These are phyloP conservation scores for Ptychadena robeensis DNA, from an alignment of 2,797 vertebrate genomes.

Conservation along the genomic window DNA sequence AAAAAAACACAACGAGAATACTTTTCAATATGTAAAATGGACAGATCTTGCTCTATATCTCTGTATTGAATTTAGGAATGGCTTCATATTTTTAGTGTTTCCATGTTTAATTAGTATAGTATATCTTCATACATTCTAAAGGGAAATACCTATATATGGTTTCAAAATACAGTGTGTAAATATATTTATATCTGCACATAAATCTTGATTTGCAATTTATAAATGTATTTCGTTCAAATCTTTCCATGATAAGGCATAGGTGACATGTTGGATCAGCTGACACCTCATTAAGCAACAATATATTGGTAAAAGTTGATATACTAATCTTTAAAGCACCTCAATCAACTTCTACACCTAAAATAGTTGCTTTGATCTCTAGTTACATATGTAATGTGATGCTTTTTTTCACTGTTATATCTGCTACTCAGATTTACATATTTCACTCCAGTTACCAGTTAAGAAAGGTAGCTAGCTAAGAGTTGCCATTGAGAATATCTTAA, in stretches of 20 bases:
- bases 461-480: background rate
- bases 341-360: conserved; percentile 32
- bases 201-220: background rate
- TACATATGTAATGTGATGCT: conserved; percentile 28
- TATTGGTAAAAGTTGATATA: conserved; percentile 29
- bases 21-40: conserved; percentile 24
- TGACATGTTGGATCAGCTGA: conserved; percentile 19
- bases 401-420: conserved; percentile 8
- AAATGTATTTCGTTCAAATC: background rate
- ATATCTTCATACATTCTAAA: background rate
- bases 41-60: conserved; percentile 6
- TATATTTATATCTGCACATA: background rate
- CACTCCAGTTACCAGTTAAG: background rate
- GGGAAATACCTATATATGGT: conserved; percentile 20
- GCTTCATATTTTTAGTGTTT: conserved; percentile 3
- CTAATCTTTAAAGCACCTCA: conserved; percentile 32
- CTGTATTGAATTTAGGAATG: background rate
- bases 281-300: conserved; percentile 46
- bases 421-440: conserved; percentile 2
- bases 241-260: conserved; percentile 11
- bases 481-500: background rate
- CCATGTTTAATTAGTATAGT: background rate
- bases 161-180: background rate
- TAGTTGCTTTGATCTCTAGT: conserved; percentile 33
- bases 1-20: too few species aligned